Conservation (phyloP, 2,797 vertebrate species). For the Yasuhikotakia modesta region DNA sequence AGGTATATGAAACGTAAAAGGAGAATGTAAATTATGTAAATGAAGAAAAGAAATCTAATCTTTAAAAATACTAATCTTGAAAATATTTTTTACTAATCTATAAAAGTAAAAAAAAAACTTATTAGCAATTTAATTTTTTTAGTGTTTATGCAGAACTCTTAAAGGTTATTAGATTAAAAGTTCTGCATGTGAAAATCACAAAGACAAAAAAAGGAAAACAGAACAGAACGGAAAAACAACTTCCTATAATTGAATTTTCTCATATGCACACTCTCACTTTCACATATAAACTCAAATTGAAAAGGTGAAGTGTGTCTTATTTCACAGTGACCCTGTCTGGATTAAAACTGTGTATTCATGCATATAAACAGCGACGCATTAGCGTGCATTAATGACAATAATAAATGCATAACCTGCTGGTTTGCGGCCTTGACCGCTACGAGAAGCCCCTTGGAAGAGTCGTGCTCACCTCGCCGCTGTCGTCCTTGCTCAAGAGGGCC, state of each 20-base stretch:
- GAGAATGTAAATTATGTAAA: too few species aligned
- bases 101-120: too few species aligned
- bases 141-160: neutral
- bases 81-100: too few species aligned
- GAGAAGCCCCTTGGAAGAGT: slow-evolving; percentile 34
- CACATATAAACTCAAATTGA: slow-evolving; percentile 26
- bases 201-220: neutral
- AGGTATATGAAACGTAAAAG: neutral
- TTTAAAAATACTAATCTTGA: too few species aligned
- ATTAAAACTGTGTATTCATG: slow-evolving; percentile 49
- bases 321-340: slow-evolving; percentile 37
- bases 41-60: too few species aligned
- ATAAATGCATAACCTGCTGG: slow-evolving; percentile 63
- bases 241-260: slow-evolving; percentile 40
- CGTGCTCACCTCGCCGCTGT: slow-evolving; percentile 31
- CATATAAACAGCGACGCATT: slow-evolving; percentile 49
- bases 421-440: slow-evolving; percentile 53
- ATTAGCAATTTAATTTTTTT: neutral
- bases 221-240: slow-evolving; percentile 9
- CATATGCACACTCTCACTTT: slow-evolving; percentile 30
- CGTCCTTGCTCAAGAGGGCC: slow-evolving; percentile 54
- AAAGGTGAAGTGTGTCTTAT: slow-evolving; percentile 54
- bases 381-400: slow-evolving; percentile 59
- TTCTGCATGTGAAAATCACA: neutral
- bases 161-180: neutral